Base-by-base conservation (phyloP, 2,888 invertebrate species). In the Willowsia nigromaculata region DNA sequence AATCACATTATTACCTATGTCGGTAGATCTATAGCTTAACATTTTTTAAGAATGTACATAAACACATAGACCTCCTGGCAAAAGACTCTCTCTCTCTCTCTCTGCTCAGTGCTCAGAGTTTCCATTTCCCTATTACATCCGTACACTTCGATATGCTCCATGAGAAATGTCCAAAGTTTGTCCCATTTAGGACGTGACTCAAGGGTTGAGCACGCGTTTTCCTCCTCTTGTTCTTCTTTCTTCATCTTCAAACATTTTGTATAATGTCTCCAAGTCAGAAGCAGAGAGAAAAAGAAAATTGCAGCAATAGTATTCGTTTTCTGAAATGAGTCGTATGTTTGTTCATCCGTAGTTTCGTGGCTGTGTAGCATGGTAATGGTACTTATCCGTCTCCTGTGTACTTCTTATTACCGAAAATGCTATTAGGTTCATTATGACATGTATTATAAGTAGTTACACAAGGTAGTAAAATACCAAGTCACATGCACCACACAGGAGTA, bases 151-250 rank as follows among this genome's bases (percentile, higher is more conserved):
- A 88, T 88, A 82, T 88, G 74, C 59, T 88, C 53, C 88, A 82
- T 88, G 88, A 88, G 88, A 88, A 88, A 88, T 88, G 88, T 88
- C 84, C 84, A 88, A 88, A 88, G 83, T 88, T 88, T 88, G 83
- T 88, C 88, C 88, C 88, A 88, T 88, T 88, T 88, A 83, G 78
- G 37, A 88, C 88, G 88, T 88, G 88, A 88, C 88, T 88, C 88
- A 88, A 88, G 88, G 88, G 88, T 88, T 88, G 88, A 88, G 82
- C 88, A 88, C 88, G 88, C 82, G 88, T 82, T 88, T 82, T 88
- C 15, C 33, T 76, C 53, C 65, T 80, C 30, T 6, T 50, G 37
- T 56, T 78, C 74, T 27, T 65, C 82, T 68, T 40, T 68, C 40
- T 68, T 40, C 68, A 68, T 68, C 68, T 68, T 40, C 40, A 22